Base-by-base conservation (phyloP, 2,888 invertebrate species). In the Drosophila aldrichi region DNA sequence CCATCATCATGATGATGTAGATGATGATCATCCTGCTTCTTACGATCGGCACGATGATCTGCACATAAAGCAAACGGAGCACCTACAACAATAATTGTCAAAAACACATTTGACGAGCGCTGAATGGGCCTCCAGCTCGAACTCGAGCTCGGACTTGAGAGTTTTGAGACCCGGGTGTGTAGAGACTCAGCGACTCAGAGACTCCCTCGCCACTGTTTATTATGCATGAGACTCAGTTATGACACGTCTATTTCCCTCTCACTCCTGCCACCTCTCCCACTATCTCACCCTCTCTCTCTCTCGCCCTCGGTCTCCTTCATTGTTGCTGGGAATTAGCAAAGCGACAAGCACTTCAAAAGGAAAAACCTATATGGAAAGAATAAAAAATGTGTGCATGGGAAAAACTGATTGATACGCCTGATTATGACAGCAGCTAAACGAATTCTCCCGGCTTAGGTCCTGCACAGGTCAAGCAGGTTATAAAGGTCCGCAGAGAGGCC, bases 61-160 rank as follows among this genome's bases (percentile, higher is more conserved):
- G 69, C 77, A 75, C 57, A 67, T 71, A 75, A 59, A 76, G 65
- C 65, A 61, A 68, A 74, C 84, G 77, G 71, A 82, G 87, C 87
- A 85, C 83, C 83, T 75, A 55, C 67, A 88, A 88, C 88, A 90
- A 88, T 88, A 89, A 87, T 84, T 90, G 90, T 90, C 89, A 89
- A 81, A 77, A 77, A 77, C 55, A 71, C 67, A 72, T 85, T 82
- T 85, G 85, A 88, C 82, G 79, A 81, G 73, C 77, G 56, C 73
- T 81, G 77, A 84, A 86, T 81, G 77, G 67, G 61, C 70, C 40
- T 40, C 25, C 25, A 32, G 38, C 58, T 70, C 68, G 34, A 32
- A 34, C 40, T 70, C 70, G 34, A 32, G 49, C 44, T 56, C 64
- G 59, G 34, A 29, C 43, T 48, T 40, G 38, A 60, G 62, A 62